Base-by-base conservation (phyloP, 2,888 invertebrate species). In the Lumbricus terrestris region DNA sequence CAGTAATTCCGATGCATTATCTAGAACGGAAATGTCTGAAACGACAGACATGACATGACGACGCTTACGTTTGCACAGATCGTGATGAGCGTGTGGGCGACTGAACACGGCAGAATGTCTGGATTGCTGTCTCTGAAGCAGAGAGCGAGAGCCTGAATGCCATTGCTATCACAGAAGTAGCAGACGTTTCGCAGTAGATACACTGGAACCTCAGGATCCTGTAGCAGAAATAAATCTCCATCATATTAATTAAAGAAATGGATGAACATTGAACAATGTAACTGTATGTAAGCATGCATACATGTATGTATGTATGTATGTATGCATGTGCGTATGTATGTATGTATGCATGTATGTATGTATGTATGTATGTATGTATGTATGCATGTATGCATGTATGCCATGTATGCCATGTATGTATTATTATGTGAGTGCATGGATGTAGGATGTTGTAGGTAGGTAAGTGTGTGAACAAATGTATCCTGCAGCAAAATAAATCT, bases 101-200 rank as follows among this genome's bases (percentile, higher is more conserved):
- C 97, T 88, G 97, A 97, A 92, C 98, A 96, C 0, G 98, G 97
- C 93, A 98, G 95, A 89, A 96, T 96, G 54, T 96, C 96, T 88
- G 97, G 97, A 92, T 96, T 96, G 88, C 97, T 95, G 95, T 96
- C 96, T 93, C 97, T 97, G 95, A 98, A 98, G 94, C 98, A 97
- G 90, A 96, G 96, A 47, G 97, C 97, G 96, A 98, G 97, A 69
- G 97, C 97, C 94, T 97, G 96, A 91, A 98, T 96, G 42, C 98
- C 98, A 91, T 97, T 97, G 92, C 97, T 96, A 94, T 98, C 98
- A 95, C 98, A 98, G 95, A 98, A 98, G 93, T 97, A 96, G 93
- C 97, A 97, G n/a, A 98, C 98, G 95, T 98, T 98, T 90, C 98
- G 96, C 91, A 98, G 96, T 92, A 98, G 96, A 95, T 97, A 97